Percentiles rank a stretch among this genome's conserved stretches.
Evolutionary conservation across 2,797 vertebrate genomes (phyloP).

Genomic region (Huso huso): DNA sequence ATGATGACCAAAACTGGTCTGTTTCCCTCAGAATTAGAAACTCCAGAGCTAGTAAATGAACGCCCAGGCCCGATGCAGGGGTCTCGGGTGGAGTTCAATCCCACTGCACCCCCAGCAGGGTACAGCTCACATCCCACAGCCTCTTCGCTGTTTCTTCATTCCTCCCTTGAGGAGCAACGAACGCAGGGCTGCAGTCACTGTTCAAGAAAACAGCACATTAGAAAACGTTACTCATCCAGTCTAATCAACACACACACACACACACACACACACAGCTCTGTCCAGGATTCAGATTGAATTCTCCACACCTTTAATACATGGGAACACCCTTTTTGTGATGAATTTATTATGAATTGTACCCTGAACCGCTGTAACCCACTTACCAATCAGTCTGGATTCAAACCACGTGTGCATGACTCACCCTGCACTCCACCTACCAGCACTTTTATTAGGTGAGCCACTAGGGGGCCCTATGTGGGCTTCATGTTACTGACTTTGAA

Average conservation of each 20-base stretch:
- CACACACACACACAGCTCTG: background rate
- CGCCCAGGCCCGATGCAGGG: slow-evolving; percentile 3
- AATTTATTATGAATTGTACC: background rate
- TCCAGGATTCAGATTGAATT: too few species aligned
- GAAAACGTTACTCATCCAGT: background rate
- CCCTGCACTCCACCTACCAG: too few species aligned
- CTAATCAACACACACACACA: background rate
- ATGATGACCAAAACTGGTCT: too few species aligned
- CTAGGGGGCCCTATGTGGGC: too few species aligned
- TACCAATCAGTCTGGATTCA: too few species aligned
- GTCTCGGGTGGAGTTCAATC: slow-evolving; percentile 50
- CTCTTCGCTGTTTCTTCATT: slow-evolving; percentile 70
- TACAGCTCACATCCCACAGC: slow-evolving; percentile 81
- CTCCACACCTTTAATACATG: too few species aligned
- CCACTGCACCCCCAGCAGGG: slow-evolving; percentile 78
- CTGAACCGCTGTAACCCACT: too few species aligned
- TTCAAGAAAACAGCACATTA: slow-evolving; percentile 21
- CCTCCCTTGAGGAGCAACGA: slow-evolving; percentile 71
- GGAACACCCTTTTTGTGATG: too few species aligned
- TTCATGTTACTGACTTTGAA: too few species aligned
- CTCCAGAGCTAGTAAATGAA: background rate
- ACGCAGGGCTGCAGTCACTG: slow-evolving; percentile 79
- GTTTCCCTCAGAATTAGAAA: too few species aligned
- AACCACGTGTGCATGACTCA: too few species aligned
- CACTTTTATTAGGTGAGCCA: too few species aligned